Base-by-base conservation (phyloP, 2,888 invertebrate species). In the Lissonota sp. region DNA sequence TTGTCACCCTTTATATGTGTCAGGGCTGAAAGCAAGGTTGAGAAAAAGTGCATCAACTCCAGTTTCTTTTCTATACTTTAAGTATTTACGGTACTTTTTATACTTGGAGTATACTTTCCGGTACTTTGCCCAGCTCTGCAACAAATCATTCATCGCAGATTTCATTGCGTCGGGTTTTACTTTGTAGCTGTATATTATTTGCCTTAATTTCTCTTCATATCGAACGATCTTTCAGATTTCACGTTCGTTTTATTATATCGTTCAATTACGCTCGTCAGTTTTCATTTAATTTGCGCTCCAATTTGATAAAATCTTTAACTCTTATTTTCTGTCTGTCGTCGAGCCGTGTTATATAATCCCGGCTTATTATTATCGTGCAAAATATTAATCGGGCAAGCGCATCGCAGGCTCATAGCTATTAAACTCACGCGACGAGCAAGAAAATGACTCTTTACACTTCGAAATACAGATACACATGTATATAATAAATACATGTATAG, bases 321-420 rank as follows among this genome's bases (percentile, higher is more conserved):
- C 26, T 3, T 3, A 26, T 26, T 26, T 26, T 16, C 14, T 1
- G 16, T 40, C 44, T 72, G 37, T 63, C 58, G 14, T 46, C 57
- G 26, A 14, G 14, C 63, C 55, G 14, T 42, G 39, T 4, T 1
- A 26, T 44, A 44, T 63, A 63, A 42, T 53, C 37, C 26, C 12
- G 26, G 66, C 51, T 73, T 16, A 63, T 72, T 16, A 63, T 72
- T 57, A 62, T 69, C 73, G 57, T 46, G 73, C 46, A 57, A 62
- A 79, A 79, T 26, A 85, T 86, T 84, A 85, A 86, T 86, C 84
- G 85, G 84, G 80, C 84, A 81, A 80, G 76, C 84, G 79, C 78
- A 85, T 87, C 85, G 82, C n/a, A 16, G 16, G 14, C 46, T 67
- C 57, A 3, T 55, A 26, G n/a, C 53, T 26, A 53, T 51, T 53